phyloP scores from a whole-genome alignment of 2,797 vertebrate species.

The Cetoscarus ocellatus region DNA sequence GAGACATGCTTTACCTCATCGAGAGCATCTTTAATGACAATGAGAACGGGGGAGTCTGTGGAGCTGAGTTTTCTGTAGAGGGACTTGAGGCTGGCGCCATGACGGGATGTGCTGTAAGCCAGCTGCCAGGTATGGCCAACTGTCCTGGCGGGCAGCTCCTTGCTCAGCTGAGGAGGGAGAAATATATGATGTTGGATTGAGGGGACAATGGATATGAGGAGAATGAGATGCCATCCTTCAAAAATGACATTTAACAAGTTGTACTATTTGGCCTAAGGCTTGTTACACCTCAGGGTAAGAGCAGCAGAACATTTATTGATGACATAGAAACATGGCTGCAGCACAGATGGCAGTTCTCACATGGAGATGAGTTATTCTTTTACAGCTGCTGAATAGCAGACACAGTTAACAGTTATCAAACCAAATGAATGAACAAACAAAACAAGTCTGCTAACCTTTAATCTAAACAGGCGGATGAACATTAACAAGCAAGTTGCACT shows the following conservation, averaged over 20 bases:
- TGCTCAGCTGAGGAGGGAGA: conserved; percentile 71
- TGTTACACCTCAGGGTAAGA: background rate
- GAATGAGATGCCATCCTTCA: background rate
- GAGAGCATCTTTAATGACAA: conserved; percentile 84
- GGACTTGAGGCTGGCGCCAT: conserved; percentile 86
- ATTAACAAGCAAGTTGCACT: background rate
- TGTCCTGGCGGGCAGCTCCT: conserved; percentile 83
- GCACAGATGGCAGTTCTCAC: background rate
- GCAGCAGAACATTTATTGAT: background rate
- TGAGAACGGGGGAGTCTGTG: conserved; percentile 81
- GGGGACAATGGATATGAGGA: background rate
- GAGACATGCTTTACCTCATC: conserved; percentile 75
- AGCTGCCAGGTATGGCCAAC: conserved; percentile 82
- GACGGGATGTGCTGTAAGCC: conserved; percentile 81
- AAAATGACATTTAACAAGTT: background rate
- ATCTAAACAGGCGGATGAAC: background rate
- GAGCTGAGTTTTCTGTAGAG: conserved; percentile 84
- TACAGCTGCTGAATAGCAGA: background rate
- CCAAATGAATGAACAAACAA: conserved; percentile 1
- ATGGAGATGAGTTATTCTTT: conserved; percentile 7
- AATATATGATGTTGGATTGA: background rate
- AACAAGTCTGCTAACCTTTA: conserved; percentile 1
- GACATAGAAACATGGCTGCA: background rate
- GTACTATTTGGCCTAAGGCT: too few relatives aligned
- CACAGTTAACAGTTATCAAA: background rate